Evolutionary conservation across 2,888 invertebrate genomes (phyloP), one percentile per base, ranked within the genome.

Genomic region (Hyposoter didymator): DNA sequence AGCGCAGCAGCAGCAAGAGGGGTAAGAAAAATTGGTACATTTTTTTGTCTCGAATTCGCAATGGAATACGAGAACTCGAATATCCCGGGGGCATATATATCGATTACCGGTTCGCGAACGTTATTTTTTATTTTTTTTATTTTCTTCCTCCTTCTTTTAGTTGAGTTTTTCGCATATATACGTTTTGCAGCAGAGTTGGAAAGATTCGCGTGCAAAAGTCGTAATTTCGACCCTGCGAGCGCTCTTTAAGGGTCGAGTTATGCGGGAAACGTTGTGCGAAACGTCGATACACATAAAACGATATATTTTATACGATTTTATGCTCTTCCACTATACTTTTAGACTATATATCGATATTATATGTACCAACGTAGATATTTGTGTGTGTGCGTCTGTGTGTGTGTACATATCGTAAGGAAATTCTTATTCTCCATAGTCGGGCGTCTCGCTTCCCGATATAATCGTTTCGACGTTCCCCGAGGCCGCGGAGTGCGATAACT

Each of bases 231-330:
- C 47, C 62, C 80, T 81, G 70, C 47, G 79, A 69, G 69, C 62
- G 45, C 66, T 67, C 52, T 70, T 75, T 55, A 70, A 78, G 82
- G 82, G 73, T 59, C 74, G 74, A 64, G 62, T 82, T 82, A 69
- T 74, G 59, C 78, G 73, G 81, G 59, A 47, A 84, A 81, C 78
- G 39, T 81, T 69, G 81, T 64, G 82, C 81, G 74, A 82, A 69
- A 82, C 52, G 78, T 82, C 84, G 82, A 82, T 85, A 82, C 55
- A 82, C 67, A 85, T 85, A 78, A 85, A 64, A 82, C 74, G 59
- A 85, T 82, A 82, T 82, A 85, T 85, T 85, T 85, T 78, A 82
- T 84, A 76, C 69, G 73, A 84, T 78, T 84, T 84, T 84, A 82
- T 82, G 64, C 55, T 55, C 55, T 39, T 32, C 62, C 59, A 39